A percentile compares a stretch with the other conserved stretches of the same genome.
Evolutionary conservation across 2,888 invertebrate genomes (phyloP).

Genomic region (Belgica antarctica): DNA sequence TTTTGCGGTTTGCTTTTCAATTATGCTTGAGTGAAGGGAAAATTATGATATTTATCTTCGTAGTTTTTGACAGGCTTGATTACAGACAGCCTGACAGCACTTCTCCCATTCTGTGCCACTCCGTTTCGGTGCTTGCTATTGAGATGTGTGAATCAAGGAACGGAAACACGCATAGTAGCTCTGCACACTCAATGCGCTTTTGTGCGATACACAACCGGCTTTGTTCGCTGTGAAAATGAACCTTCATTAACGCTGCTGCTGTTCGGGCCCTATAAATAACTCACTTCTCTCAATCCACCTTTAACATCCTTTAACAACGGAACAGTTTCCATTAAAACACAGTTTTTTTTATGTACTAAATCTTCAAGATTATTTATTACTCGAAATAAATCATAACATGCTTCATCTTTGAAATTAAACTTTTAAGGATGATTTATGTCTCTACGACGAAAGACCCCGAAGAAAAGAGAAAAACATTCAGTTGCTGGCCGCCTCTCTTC

Average conservation of each 20-base stretch:
- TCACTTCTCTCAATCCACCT: background rate
- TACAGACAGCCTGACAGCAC: background rate
- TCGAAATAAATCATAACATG: slow-evolving; percentile 41
- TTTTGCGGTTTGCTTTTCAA: slow-evolving; percentile 37
- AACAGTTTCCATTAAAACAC: background rate
- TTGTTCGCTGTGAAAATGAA: background rate
- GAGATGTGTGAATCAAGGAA: background rate
- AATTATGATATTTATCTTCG: slow-evolving; percentile 41
- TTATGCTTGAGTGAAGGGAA: slow-evolving; percentile 38
- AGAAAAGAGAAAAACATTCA: background rate
- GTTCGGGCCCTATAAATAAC: background rate
- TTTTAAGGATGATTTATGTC: slow-evolving; percentile 39
- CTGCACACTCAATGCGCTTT: background rate
- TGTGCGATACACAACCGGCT: background rate
- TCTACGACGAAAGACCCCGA: slow-evolving; percentile 17
- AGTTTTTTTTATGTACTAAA: slow-evolving; percentile 31
- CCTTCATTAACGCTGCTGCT: background rate
- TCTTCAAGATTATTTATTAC: slow-evolving; percentile 41
- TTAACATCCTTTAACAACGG: background rate
- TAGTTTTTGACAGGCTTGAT: background rate
- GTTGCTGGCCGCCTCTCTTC: background rate
- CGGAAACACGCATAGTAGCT: background rate
- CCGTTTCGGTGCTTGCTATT: background rate
- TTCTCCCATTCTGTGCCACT: no score
- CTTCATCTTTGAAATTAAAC: slow-evolving; percentile 39